Conservation (phyloP, 1,140 invertebrate species). For the Caenorhabditis remanei region DNA sequence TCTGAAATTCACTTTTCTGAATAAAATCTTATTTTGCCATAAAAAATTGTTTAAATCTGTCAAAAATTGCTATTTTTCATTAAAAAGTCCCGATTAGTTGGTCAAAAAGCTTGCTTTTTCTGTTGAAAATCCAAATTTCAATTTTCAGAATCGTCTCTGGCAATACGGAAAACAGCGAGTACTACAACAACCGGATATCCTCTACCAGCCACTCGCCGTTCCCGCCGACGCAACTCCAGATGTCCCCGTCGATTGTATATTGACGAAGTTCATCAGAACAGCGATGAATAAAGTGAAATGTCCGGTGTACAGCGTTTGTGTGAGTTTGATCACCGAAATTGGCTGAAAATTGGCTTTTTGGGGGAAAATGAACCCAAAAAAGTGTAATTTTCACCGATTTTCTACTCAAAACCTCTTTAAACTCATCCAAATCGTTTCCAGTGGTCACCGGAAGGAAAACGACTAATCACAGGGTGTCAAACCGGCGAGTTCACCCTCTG, state of each 20-base stretch:
- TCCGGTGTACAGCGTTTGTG: conserved; percentile 95
- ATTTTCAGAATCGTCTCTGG: conserved; percentile 57
- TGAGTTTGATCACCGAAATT: conserved; percentile 76
- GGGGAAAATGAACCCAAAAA: neutral
- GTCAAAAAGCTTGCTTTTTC: too few species aligned
- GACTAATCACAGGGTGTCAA: conserved; percentile 96
- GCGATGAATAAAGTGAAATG: conserved; percentile 99
- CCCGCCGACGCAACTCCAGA: conserved; percentile 81
- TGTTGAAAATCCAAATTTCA: neutral
- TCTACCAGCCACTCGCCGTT: conserved; percentile 66
- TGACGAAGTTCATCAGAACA: conserved; percentile 94
- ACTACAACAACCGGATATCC: conserved; percentile 57
- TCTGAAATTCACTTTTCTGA: too few species aligned
- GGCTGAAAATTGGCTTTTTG: neutral
- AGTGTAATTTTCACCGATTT: neutral
- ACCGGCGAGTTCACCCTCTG: conserved; percentile 99
- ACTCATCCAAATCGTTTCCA: conserved; percentile 70
- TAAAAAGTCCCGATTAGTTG: neutral
- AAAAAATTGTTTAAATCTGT: too few species aligned
- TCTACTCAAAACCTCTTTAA: neutral
- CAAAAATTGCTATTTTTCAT: neutral
- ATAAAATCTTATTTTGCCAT: too few species aligned
- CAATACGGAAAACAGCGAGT: conserved; percentile 57
- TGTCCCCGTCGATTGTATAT: conserved; percentile 96
- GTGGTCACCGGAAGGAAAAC: conserved; percentile 98